Base-by-base conservation (phyloP, 2,888 invertebrate genomes). In the Junonia oenone region DNA sequence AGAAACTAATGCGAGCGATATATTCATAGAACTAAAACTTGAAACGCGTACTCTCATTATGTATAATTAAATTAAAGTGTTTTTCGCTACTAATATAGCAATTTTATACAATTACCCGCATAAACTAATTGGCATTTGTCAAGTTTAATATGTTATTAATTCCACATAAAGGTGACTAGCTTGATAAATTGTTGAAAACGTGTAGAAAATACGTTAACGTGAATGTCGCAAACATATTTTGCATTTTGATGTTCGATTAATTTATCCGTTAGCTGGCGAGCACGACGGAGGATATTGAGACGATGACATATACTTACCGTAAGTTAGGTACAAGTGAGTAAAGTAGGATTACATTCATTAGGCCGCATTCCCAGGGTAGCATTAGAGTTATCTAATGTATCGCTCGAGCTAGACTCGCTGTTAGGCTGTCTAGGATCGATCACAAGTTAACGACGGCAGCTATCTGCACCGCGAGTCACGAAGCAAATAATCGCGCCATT, bases 401-500 rank as follows among this genome's bases (percentile, higher is more conserved):
- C 54, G 49, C 22, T 22, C 2, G 22, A 22, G 51, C 52, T 48
- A 54, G 51, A 58, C 50, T 40, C 29, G 45, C 40, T 52, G 56
- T 59, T 60, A 60, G 52, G 37, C 55, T 62, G 59, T 62, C 62
- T 56, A 53, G 58, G 56, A 53, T 54, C 31, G 33, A 51, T 49
- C 40, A 56, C 38, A 27, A 63, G 59, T 58, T 61, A 64, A 61
- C 67, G 65, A 68, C 66, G 66, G 65, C 60, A 52, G 57, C 68
- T 65, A 63, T 65, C 66, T 56, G 57, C 66, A 50, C 63, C 60
- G 53, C 63, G 45, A 59, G 63, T 68, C 68, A 66, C 68, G 68
- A 62, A 46, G 31, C 50, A 29, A 45, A 58, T 62, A 63, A 63
- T 68, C 63, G 67, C 56, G 56, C 57, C 57, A 47, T 47, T 54